phyloP scores from a whole-genome alignment of 2,797 vertebrate genomes.

The Onychomys torridus region DNA sequence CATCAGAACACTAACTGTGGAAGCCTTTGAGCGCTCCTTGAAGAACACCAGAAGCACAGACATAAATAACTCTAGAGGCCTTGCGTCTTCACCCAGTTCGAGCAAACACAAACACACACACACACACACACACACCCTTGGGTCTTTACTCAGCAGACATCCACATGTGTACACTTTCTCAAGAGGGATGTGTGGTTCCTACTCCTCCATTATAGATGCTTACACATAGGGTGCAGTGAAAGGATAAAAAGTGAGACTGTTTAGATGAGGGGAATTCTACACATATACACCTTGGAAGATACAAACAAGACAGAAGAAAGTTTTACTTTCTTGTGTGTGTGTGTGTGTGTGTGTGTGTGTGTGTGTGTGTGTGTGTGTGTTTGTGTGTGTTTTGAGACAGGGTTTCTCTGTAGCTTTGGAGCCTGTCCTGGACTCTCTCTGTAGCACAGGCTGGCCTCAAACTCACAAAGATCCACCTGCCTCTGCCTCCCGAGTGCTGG shows the following conservation, averaged over 20 bases:
- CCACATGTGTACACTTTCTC: not conserved
- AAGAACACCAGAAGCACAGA: not conserved
- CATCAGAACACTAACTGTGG: not conserved
- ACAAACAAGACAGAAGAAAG: not conserved
- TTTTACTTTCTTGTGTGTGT: not conserved
- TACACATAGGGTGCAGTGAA: not conserved
- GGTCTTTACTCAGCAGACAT: not conserved
- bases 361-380: too few species aligned
- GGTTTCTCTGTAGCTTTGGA: too few species aligned
- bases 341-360: too few species aligned
- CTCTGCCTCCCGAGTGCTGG: too few species aligned
- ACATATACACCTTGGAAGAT: not conserved
- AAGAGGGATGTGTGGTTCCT: not conserved
- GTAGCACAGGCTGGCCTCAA: too few species aligned
- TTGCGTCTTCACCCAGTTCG: not conserved
- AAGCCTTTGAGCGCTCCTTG: not conserved
- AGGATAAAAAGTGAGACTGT: not conserved
- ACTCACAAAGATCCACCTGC: too few species aligned
- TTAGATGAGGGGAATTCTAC: not conserved
- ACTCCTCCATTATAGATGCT: not conserved
- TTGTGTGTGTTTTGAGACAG: too few species aligned
- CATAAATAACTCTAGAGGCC: not conserved
- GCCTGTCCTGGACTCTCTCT: too few species aligned
- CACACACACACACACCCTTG: not conserved
- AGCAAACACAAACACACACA: rapidly evolving